Percentiles rank a stretch among this genome's conserved stretches.
These are phyloP conservation scores for Hyalella azteca DNA, from an alignment of 2,888 invertebrate genomes.

Conservation along the genomic window DNA sequence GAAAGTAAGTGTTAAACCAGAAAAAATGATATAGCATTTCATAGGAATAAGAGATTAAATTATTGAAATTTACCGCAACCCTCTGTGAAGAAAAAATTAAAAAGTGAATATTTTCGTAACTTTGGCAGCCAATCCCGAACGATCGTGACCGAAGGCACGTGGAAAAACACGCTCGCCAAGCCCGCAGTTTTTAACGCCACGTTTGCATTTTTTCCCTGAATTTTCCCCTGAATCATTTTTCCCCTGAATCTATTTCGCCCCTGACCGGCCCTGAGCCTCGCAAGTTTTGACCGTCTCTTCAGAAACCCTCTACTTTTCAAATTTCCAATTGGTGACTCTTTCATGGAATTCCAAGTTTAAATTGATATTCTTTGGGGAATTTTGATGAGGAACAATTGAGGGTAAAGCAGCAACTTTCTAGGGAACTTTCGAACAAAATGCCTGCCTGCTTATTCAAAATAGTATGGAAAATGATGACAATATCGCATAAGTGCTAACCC, in stretches of 20 bases:
- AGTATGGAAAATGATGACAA: conserved; percentile 34
- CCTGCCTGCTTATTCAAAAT: conserved; percentile 31
- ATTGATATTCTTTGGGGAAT: conserved; percentile 37
- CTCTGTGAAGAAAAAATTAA: no score
- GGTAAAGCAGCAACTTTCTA: conserved; percentile 34
- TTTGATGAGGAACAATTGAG: conserved; percentile 37
- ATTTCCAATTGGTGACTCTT: conserved; percentile 36
- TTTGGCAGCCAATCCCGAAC: no score
- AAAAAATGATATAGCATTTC: no score
- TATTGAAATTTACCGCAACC: no score
- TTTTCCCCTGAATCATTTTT: not conserved
- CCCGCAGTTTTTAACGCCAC: not conserved
- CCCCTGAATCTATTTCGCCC: not conserved
- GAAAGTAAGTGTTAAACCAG: no score
- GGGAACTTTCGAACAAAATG: conserved; percentile 17
- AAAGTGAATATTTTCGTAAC: no score
- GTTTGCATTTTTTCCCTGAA: not conserved
- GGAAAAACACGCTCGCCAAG: not conserved
- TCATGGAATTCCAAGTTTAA: conserved; percentile 36
- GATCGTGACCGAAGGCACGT: not conserved
- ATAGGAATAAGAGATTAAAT: no score
- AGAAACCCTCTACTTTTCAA: conserved; percentile 19
- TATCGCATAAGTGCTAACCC: conserved; percentile 9
- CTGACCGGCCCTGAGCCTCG: not conserved
- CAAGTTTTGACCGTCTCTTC: conserved; percentile 18